Conservation (phyloP, 1,140 invertebrate genomes). For the Vollenhovia emeryi region DNA sequence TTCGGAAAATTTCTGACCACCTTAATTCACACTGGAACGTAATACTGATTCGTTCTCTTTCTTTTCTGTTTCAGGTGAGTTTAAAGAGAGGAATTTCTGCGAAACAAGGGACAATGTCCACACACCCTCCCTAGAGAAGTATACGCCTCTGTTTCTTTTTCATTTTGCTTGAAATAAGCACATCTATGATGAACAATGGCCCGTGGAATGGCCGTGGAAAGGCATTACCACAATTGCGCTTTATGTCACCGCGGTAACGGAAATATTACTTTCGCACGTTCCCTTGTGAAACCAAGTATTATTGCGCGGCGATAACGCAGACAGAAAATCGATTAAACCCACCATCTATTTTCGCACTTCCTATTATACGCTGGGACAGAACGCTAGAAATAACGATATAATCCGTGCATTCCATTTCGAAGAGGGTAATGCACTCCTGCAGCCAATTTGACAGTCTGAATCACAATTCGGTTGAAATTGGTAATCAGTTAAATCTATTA, state of each 20-base stretch:
- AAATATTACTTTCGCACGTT: slow-evolving; percentile 12
- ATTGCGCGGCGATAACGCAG: background rate
- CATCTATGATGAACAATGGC: slow-evolving; percentile 9
- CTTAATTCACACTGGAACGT: slow-evolving; percentile 22
- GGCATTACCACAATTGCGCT: background rate
- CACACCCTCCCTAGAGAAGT: slow-evolving; percentile 12
- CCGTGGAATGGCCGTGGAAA: slow-evolving; percentile 11
- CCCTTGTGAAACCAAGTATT: background rate
- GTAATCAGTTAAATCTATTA: too few relatives aligned
- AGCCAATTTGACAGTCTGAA: background rate
- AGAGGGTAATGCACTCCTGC: slow-evolving; percentile 9
- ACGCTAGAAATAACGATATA: slow-evolving; percentile 27
- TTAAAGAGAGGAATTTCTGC: background rate
- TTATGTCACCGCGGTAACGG: background rate
- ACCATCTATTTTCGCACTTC: slow-evolving; percentile 44
- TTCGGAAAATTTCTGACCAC: background rate
- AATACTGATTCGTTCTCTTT: slow-evolving; percentile 26
- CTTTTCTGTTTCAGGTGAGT: slow-evolving; percentile 75
- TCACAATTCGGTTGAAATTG: background rate
- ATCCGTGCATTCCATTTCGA: slow-evolving; percentile 30
- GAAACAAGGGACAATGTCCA: background rate
- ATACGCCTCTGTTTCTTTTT: background rate
- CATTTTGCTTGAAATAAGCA: background rate
- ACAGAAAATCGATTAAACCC: slow-evolving; percentile 54
- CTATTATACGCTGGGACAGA: background rate